Percentiles rank a stretch among this genome's conserved stretches.
Conservation (phyloP, 2,797 vertebrate species). For the Chromis chromis region DNA sequence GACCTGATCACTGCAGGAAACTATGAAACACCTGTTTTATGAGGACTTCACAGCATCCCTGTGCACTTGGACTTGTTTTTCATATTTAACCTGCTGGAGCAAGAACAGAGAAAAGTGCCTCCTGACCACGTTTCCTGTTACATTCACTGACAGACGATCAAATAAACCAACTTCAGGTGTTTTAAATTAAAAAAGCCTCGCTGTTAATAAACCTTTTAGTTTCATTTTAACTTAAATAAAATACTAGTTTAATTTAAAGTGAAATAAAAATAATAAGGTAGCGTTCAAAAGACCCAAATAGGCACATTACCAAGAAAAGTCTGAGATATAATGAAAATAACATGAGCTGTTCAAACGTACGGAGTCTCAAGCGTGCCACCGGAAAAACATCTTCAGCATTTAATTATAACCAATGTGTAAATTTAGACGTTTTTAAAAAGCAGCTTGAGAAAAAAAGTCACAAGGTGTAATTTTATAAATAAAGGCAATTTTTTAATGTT, state of each 20-base stretch:
- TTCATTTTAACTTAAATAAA: neutral
- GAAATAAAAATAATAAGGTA: constrained; percentile 1
- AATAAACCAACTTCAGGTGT: no score
- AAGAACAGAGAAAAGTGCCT: neutral
- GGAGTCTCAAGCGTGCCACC: neutral
- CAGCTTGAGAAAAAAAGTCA: neutral
- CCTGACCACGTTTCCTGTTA: neutral
- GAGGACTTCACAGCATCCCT: neutral
- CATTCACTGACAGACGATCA: neutral
- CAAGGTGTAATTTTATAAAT: no score
- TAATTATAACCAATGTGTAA: neutral
- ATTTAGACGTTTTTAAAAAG: neutral
- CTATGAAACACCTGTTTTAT: no score
- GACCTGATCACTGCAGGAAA: no score
- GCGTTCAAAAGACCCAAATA: neutral
- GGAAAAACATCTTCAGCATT: neutral
- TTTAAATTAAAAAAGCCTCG: neutral
- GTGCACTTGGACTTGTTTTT: constrained; percentile 6
- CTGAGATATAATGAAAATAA: constrained; percentile 1
- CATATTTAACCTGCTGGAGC: constrained; percentile 14
- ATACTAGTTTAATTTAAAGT: neutral
- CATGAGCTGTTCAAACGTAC: neutral
- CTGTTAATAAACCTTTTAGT: neutral
- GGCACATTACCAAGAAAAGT: constrained; percentile 23
- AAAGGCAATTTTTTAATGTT: no score